Evolutionary conservation across 2,797 vertebrate genomes (phyloP), one percentile per base, ranked within the genome.

Genomic region (Numenius phaeopus): DNA sequence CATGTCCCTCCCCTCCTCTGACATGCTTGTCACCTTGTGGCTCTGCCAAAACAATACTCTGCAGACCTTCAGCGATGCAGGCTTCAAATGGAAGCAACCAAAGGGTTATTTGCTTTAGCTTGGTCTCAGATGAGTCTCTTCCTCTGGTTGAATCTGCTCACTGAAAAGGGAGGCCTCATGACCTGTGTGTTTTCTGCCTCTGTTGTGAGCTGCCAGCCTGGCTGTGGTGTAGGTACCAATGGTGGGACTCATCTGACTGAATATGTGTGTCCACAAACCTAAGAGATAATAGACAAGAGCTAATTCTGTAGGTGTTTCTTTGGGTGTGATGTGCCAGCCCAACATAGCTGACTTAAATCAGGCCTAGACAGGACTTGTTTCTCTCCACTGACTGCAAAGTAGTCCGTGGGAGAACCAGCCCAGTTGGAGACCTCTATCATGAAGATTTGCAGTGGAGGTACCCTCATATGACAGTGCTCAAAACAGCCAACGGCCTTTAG

Each of bases 181-280:
- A 75, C 42, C 57, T 62, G 22, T 0, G 0, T 46, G 24, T 12
- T 73, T 84, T 67, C 66, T 84, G 15, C n/a, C n/a, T 77, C 34
- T 44, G 12, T 23, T 40, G 10, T 39, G 24, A 34, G 42, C 34
- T 77, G 23, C 59, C 67, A 73, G 39, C 7, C 26, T 75, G 72
- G 19, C 19, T 64, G 44, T 71, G 34, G 26, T 2, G 7, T 22
- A 52, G 39, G 22, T 62, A 26, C 12, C 19, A 52, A 14, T 12
- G 49, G 15, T 39, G 47, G 42, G 44, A 46, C 73, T 71, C 40
- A 27, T 26, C 40, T 46, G 54, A 14, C 10, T 49, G 16, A 50
- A 44, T 22, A 44, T 22, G 10, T 1, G 1, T 37, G 7, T 12
- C 39, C 47, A 71, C 11, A 18, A 47, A 26, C 5, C 1, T 14